A percentile compares a stretch with the other conserved stretches of the same genome.
These are phyloP conservation scores for Spatulosminthurus flaviceps DNA, from an alignment of 2,888 invertebrate species.

Conservation along the genomic window DNA sequence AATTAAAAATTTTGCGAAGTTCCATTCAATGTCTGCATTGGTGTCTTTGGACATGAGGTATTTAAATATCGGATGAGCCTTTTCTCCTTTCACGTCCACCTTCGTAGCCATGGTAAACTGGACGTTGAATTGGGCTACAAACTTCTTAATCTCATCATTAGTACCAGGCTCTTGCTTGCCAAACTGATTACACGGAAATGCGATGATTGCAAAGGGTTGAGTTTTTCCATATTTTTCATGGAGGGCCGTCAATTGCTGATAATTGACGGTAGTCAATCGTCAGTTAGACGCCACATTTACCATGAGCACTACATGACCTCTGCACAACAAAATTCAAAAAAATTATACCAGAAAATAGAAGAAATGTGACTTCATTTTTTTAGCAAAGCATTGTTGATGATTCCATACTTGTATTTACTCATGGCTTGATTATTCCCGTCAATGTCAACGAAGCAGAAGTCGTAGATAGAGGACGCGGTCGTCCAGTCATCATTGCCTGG, in stretches of 20 bases:
- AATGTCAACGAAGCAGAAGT: conserved; percentile 58
- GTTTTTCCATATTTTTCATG: conserved; percentile 57
- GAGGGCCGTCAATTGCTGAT: conserved; percentile 57
- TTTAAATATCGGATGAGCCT: conserved; percentile 74
- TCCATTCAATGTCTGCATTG: conserved; percentile 71
- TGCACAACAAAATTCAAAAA: conserved; percentile 13
- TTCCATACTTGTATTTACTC: conserved; percentile 56
- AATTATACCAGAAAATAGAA: no score
- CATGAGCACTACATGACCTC: conserved; percentile 77
- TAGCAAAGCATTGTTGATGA: neutral
- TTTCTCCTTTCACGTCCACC: conserved; percentile 77
- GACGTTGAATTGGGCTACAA: conserved; percentile 67
- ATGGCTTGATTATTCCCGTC: conserved; percentile 58
- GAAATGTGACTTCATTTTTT: no score
- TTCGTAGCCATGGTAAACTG: conserved; percentile 72
- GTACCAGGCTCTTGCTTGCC: conserved; percentile 73
- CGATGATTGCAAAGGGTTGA: conserved; percentile 56
- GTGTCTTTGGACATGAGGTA: conserved; percentile 54
- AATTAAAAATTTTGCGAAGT: conserved; percentile 87
- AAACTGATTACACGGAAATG: conserved; percentile 60
- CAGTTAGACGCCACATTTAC: conserved; percentile 84
- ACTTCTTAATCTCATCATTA: conserved; percentile 74
- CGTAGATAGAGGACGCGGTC: conserved; percentile 53
- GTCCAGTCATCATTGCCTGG: conserved; percentile 21
- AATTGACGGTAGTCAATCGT: conserved; percentile 59